These are phyloP conservation scores for Dendronephthya gigantea DNA, from an alignment of 64 coral and sea anemone genomes.

Conservation along the genomic window DNA sequence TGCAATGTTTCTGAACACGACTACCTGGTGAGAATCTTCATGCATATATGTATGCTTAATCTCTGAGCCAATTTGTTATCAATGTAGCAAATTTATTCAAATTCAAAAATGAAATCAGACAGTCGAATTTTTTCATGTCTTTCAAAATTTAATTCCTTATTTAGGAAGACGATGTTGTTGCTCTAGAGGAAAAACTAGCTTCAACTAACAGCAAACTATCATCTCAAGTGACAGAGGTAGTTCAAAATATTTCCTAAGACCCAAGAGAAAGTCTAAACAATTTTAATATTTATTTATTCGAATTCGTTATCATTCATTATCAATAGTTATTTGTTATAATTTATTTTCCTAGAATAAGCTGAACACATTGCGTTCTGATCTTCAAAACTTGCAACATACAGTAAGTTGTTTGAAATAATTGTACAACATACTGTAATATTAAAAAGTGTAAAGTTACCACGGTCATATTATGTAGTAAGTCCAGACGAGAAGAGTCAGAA, in stretches of 20 bases:
- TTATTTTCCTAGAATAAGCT: neutral
- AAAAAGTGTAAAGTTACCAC: no score
- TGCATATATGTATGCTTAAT: neutral
- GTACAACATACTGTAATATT: no score
- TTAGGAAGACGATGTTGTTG: neutral
- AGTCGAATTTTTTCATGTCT: neutral
- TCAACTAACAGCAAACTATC: neutral
- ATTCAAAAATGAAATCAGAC: neutral
- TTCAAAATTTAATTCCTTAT: neutral
- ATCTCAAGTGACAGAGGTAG: neutral
- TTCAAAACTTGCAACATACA: neutral
- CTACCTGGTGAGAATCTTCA: neutral
- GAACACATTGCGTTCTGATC: slow-evolving; percentile 9
- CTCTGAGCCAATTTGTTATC: no score
- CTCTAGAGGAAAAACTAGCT: neutral
- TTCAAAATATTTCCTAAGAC: no score
- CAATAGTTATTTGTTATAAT: neutral
- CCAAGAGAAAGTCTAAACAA: no score
- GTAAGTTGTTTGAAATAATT: neutral
- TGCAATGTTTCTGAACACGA: slow-evolving; percentile 1
- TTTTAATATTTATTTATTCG: no score
- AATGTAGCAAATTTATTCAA: no score
- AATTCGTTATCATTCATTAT: no score
- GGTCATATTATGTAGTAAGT: no score
- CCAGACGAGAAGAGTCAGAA: no score